Percentiles rank a stretch among this genome's conserved stretches.
phyloP scores from a whole-genome alignment of 2,797 vertebrate species.

The Hypotaenidia okinawae region DNA sequence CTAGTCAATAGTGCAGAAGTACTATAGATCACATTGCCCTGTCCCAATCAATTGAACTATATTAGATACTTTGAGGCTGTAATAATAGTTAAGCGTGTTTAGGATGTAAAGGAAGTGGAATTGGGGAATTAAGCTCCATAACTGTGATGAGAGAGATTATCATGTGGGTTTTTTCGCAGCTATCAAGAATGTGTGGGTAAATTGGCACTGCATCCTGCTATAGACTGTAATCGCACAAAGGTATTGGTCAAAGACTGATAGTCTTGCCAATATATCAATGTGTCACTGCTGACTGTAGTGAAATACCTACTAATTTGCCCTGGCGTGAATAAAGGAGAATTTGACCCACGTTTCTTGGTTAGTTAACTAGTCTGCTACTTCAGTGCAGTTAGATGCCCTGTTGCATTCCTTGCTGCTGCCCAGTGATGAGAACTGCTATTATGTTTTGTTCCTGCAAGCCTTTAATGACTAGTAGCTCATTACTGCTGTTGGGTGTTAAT shows the following conservation, averaged over 20 bases:
- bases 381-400: not conserved
- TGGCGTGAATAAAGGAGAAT: not conserved
- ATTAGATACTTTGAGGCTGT: not conserved
- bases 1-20: conserved; percentile 3
- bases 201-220: not conserved
- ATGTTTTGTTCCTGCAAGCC: not conserved
- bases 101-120: not conserved
- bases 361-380: not conserved
- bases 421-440: not conserved
- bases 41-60: not conserved
- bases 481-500: not conserved
- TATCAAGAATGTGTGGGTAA: not conserved
- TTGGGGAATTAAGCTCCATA: not conserved
- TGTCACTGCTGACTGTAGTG: not conserved
- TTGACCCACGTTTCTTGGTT: rapidly evolving
- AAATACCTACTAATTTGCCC: not conserved
- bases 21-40: not conserved
- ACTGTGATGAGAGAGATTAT: not conserved
- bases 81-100: not conserved
- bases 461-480: not conserved
- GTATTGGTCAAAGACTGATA: not conserved
- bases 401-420: not conserved
- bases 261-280: not conserved
- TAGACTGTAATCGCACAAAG: not conserved
- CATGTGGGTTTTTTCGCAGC: not conserved